Evolutionary conservation across 2,113 vertebrate species (phyloP).

Genomic region (Poeciliopsis occidentalis): DNA sequence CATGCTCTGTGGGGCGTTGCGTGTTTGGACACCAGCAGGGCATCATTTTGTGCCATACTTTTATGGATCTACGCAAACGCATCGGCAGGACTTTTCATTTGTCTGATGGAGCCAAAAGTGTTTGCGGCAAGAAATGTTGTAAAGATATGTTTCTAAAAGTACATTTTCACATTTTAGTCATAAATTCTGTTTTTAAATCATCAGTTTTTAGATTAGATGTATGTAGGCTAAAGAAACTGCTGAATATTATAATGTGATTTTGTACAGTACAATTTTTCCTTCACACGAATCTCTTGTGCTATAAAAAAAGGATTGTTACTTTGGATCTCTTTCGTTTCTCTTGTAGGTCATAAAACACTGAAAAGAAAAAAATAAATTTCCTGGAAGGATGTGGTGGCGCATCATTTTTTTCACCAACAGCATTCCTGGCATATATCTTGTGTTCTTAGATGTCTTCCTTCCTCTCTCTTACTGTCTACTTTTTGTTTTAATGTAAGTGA

Average conservation of each 20-base stretch:
- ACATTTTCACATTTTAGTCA: too few species aligned
- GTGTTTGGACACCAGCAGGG: background rate
- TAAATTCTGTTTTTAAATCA: too few species aligned
- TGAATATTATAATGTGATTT: background rate
- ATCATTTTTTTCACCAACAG: constrained; percentile 11
- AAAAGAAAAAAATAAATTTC: background rate
- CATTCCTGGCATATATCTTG: too few species aligned
- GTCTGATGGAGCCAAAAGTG: background rate
- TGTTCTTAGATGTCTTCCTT: too few species aligned
- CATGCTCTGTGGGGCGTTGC: constrained; percentile 15
- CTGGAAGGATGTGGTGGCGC: constrained; percentile 13
- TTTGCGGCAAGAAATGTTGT: background rate
- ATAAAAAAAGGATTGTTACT: background rate
- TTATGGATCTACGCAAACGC: background rate
- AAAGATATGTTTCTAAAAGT: background rate
- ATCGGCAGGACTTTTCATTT: background rate
- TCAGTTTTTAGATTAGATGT: too few species aligned
- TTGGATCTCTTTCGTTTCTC: too few species aligned
- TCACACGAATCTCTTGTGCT: background rate
- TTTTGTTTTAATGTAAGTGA: too few species aligned
- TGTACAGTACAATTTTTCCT: background rate
- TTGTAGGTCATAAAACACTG: too few species aligned
- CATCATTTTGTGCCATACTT: background rate
- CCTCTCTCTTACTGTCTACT: too few species aligned
- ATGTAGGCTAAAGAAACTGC: too few species aligned